Conservation (phyloP, 1,140 invertebrate genomes). For the Idris sp. region DNA sequence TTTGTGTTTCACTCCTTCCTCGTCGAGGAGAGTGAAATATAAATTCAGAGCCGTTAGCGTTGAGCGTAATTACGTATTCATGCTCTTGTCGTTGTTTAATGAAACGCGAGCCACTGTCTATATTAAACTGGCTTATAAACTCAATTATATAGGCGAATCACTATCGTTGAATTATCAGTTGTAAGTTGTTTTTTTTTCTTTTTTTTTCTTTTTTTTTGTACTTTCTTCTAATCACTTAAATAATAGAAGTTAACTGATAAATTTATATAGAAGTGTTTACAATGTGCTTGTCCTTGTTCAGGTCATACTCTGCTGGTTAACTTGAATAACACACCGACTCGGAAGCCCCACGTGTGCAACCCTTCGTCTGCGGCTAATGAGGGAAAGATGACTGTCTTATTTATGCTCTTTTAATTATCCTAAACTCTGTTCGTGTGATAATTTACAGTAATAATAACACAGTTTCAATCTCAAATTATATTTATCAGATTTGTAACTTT, state of each 20-base stretch:
- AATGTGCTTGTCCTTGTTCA: too few species aligned
- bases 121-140: constrained; percentile 49
- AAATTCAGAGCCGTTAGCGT: constrained; percentile 38
- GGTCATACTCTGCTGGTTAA: constrained; percentile 2
- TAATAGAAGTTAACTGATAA: too few species aligned
- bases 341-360: constrained; percentile 36
- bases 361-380: constrained; percentile 51
- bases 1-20: constrained; percentile 25
- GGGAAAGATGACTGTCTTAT: constrained; percentile 41
- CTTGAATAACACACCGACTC: constrained; percentile 30
- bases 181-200: too few species aligned
- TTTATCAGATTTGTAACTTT: too few species aligned
- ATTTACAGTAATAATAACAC: too few species aligned
- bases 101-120: constrained; percentile 43
- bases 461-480: too few species aligned
- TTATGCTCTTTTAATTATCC: constrained; percentile 49
- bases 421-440: too few species aligned
- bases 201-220: too few species aligned
- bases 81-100: constrained; percentile 54
- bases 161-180: constrained; percentile 36
- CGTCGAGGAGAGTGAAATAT: constrained; percentile 27
- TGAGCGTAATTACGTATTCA: constrained; percentile 48
- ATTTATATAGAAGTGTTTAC: too few species aligned
- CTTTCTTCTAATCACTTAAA: too few species aligned
- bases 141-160: constrained; percentile 48